These are phyloP conservation scores for Drosophila nikananu DNA, from an alignment of 1,140 invertebrate species.

Conservation along the genomic window DNA sequence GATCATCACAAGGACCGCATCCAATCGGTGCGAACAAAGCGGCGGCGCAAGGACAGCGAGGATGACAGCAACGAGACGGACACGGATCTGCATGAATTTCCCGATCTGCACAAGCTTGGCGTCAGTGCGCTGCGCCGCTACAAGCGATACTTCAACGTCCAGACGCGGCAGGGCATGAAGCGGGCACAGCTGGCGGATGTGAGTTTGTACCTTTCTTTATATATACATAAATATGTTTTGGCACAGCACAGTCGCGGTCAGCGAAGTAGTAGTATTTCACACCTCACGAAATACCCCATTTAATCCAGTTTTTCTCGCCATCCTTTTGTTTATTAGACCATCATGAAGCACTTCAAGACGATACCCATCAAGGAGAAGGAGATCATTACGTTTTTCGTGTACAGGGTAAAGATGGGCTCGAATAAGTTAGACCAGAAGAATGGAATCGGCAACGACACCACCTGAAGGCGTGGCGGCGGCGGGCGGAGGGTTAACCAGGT, in stretches of 20 bases:
- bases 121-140: constrained; percentile 96
- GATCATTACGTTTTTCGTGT: constrained; percentile 97
- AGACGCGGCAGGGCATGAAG: constrained; percentile 95
- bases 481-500: constrained; percentile 20
- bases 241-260: constrained; percentile 2
- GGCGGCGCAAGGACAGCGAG: constrained; percentile 95
- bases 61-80: constrained; percentile 96
- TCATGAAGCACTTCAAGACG: constrained; percentile 97
- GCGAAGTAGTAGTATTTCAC: not conserved
- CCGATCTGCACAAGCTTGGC: constrained; percentile 96
- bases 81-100: constrained; percentile 93
- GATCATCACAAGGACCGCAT: constrained; percentile 98
- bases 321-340: constrained; percentile 89
- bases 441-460: constrained; percentile 86
- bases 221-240: not conserved
- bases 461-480: constrained; percentile 61
- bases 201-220: constrained; percentile 86
- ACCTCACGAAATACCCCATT: not conserved
- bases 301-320: not conserved
- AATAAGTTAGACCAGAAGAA: constrained; percentile 97
- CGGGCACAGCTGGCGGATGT: constrained; percentile 98
- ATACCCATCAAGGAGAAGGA: constrained; percentile 98
- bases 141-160: constrained; percentile 96
- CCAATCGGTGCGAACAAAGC: constrained; percentile 95
- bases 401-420: constrained; percentile 97